Evolutionary conservation across 2,797 vertebrate genomes (phyloP), one percentile per base, ranked within the genome.

Genomic region (Melanogrammus aeglefinus): DNA sequence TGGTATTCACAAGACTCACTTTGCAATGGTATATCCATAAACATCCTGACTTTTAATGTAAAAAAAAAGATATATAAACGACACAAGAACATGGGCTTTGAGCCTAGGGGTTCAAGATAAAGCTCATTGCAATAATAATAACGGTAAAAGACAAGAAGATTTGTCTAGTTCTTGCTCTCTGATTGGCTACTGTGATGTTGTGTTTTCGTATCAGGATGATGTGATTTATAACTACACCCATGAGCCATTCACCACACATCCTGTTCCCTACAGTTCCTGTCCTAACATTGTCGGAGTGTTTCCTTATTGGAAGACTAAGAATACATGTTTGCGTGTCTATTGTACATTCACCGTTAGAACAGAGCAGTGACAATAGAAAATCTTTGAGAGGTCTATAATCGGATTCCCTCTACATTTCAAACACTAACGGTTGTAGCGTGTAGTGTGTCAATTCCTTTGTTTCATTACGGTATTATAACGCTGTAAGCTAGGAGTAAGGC

Each of bases 241-340:
- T 86, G 87, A 88, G 76, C 87, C 87, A 89, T 76, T 86, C 75
- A 14, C 35, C 77, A 77, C 70, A 75, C 84, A 88, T 92, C 91
- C 90, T 91, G 89, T 89, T 27, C 63, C 24, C 63, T 69, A 13
- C 63, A 16, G n/a, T 69, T 69, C 63, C 63, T 86, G 79, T 86
- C 75, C 44, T 24, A 27, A 72, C 82, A 82, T 35, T 80, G 78
- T 75, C 0, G 33, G 7, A 83, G 76, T 79, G 51, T 79, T 84
- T 76, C 33, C 63, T 69, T 24, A 69, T 69, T 69, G n/a, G 63
- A 35, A 39, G 44, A 57, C 66, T 69, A 82, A 51, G 31, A 74
- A 41, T 1, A 0, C 47, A 51, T 8, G 29, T 69, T 73, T n/a
- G 70, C 76, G 73, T 47, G 35, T 18, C 6, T 47, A n/a, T 36